Evolutionary conservation across 2,888 invertebrate species (phyloP), one percentile per base, ranked within the genome.

Genomic region (Diabrotica balteata): DNA sequence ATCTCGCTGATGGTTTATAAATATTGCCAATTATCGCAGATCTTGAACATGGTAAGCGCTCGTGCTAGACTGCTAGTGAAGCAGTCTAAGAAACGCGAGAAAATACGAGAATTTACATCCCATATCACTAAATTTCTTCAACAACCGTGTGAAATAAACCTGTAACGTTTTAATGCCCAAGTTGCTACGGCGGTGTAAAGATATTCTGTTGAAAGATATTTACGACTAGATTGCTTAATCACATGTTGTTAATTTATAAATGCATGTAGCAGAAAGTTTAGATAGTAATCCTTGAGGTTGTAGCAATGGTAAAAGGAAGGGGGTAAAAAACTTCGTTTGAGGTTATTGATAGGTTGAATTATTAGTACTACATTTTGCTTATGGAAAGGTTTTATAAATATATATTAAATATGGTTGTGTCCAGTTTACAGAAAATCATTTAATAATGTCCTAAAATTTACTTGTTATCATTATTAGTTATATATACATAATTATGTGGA

Each of bases 51-150:
- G n/a, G 17, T 32, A 43, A 54, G 43, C 42, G 42, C n/a, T 7
- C 42, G 43, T 54, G 32, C 32, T 32, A 32, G 32, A 32, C 32
- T 32, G 32, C 32, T 32, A 32, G 32, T 32, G 32, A 32, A 32
- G 32, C 32, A 32, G 32, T 32, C 4, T 32, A 32, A 32, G 32
- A 32, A 54, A 4, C 54, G 43, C 42, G 53, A 53, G 42, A 53
- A 53, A 53, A 22, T 22, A 53, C 42, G 10, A 54, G 54, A 54
- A 43, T 43, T 6, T 43, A 43, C 42, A 42, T 54, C 7, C n/a
- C 42, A 54, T 54, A 54, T 54, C 54, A 54, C 54, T 54, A 54
- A 54, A 54, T 54, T 54, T 54, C n/a, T 11, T 43, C 54, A n/a
- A 54, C n/a, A 7, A n/a, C 11, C 54, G 54, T 54, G 54, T 54